phyloP scores from a whole-genome alignment of 2,888 invertebrate genomes.

The Meghimatium bilineatum region DNA sequence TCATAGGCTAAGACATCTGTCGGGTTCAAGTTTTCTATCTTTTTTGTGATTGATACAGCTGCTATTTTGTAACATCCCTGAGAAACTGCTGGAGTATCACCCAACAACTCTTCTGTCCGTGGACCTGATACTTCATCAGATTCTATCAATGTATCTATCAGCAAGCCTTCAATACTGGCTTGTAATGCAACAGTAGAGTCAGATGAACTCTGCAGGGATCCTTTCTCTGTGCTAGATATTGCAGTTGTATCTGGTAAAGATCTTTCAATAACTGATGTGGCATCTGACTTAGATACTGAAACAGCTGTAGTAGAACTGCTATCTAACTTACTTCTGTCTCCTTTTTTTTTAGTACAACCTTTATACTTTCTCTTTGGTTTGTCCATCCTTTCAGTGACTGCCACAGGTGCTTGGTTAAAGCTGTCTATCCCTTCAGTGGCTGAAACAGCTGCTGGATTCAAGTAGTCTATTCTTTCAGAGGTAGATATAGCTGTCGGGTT shows the following conservation, averaged over 20 bases:
- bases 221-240: constrained; percentile 13
- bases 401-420: neutral
- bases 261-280: neutral
- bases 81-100: neutral
- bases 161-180: constrained; percentile 10
- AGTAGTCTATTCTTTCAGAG: too few relatives aligned
- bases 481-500: neutral
- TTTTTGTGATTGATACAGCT: too few relatives aligned
- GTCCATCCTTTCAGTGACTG: neutral
- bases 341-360: neutral
- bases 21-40: neutral
- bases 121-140: neutral
- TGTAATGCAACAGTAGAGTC: neutral
- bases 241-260: neutral
- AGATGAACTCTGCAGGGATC: neutral
- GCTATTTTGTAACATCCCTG: too few relatives aligned
- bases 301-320: neutral
- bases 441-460: too few relatives aligned
- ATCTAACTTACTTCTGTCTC: constrained; percentile 13
- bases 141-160: constrained; percentile 21
- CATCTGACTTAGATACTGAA: neutral
- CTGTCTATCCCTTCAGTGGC: neutral
- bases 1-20: too few relatives aligned
- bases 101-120: neutral
- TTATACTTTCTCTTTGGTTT: neutral